These are phyloP conservation scores for Pseudomyrmex cubaensis DNA, from an alignment of 1,140 invertebrate genomes.

Conservation along the genomic window DNA sequence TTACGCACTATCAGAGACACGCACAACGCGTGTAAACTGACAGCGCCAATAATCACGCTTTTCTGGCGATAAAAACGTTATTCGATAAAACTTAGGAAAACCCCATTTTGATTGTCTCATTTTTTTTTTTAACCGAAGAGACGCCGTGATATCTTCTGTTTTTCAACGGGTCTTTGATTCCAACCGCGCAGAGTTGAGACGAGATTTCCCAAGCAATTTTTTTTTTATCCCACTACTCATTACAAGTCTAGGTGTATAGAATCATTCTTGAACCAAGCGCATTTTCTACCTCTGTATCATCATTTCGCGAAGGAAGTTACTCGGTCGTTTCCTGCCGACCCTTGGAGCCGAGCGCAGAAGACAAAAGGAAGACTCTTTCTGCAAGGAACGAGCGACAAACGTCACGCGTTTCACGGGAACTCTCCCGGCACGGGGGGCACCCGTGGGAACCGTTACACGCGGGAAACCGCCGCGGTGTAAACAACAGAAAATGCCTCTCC, in stretches of 20 bases:
- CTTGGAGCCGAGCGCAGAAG: slow-evolving; percentile 15
- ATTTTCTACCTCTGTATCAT: slow-evolving; percentile 35
- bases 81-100: too few relatives aligned
- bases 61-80: not conserved
- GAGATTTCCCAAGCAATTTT: slow-evolving; percentile 20
- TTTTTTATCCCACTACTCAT: not conserved
- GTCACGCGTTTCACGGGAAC: slow-evolving; percentile 49
- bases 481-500: slow-evolving; percentile 41
- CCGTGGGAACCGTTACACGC: slow-evolving; percentile 49
- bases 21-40: slow-evolving; percentile 28
- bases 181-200: not conserved
- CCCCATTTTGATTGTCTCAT: not conserved
- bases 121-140: slow-evolving; percentile 5
- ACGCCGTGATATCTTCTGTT: too few relatives aligned
- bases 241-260: not conserved
- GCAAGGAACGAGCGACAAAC: slow-evolving; percentile 22
- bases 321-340: slow-evolving; percentile 44
- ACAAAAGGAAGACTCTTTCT: slow-evolving; percentile 37
- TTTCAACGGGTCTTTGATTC: too few relatives aligned
- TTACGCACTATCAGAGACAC: slow-evolving; percentile 63
- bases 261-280: slow-evolving; percentile 7
- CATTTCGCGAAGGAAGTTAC: slow-evolving; percentile 40
- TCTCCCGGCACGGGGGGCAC: not conserved
- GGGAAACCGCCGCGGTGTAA: slow-evolving; percentile 16
- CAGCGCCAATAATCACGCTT: slow-evolving; percentile 55